These are phyloP conservation scores for Gobius niger DNA, from an alignment of 2,113 vertebrate genomes.

Conservation along the genomic window DNA sequence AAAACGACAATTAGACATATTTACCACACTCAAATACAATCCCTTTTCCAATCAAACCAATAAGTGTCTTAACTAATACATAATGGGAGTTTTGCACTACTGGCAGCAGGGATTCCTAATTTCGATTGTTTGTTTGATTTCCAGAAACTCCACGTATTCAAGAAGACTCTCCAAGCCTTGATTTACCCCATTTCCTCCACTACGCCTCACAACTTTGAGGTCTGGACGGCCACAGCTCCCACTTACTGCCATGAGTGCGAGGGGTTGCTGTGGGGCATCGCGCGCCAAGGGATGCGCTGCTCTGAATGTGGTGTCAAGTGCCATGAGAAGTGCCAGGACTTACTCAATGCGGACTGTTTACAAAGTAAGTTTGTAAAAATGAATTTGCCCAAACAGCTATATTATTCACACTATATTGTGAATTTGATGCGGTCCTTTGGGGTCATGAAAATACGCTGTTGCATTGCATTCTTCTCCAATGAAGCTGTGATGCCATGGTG, in stretches of 20 bases:
- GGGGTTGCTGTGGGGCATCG: conserved; percentile 96
- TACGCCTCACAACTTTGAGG: conserved; percentile 95
- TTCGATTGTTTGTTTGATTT: conserved; percentile 14
- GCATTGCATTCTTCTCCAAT: background rate
- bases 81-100: background rate
- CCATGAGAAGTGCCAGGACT: conserved; percentile 97
- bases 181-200: conserved; percentile 98
- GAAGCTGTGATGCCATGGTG: conserved; percentile 8
- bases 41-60: background rate
- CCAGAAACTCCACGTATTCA: conserved; percentile 96
- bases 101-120: background rate
- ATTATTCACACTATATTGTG: no score
- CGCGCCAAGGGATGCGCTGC: conserved; percentile 96
- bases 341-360: conserved; percentile 96
- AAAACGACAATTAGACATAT: no score
- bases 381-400: background rate
- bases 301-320: conserved; percentile 96
- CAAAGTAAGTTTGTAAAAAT: conserved; percentile 83
- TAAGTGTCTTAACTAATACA: background rate
- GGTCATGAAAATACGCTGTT: background rate
- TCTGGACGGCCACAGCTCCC: conserved; percentile 96
- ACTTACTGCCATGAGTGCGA: conserved; percentile 98
- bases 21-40: no score
- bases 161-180: conserved; percentile 94
- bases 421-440: no score